Evolutionary conservation across 2,797 vertebrate genomes (phyloP), one percentile per base, ranked within the genome.

Genomic region (Esox lucius): DNA sequence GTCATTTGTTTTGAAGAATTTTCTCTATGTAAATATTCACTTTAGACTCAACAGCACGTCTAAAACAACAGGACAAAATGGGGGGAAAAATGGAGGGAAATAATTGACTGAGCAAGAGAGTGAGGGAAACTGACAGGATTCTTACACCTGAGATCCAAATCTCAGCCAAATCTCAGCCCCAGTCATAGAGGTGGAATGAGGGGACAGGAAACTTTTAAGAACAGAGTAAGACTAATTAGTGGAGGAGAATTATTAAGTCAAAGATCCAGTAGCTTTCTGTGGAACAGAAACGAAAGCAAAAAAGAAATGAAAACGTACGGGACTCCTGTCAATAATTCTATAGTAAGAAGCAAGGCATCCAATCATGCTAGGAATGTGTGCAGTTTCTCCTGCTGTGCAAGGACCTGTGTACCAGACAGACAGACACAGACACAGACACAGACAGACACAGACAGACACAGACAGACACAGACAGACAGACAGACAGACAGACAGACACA

Each of bases 11-110:
- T 46, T 51, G 13, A 28, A 26, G 19, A 35, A 17, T 28, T 42
- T 59, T 72, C 49, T 75, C 72, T 61, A 67, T 68, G 70, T 73
- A 77, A 83, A 81, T 81, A 81, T 79, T 79, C 74, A 48, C 66
- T 74, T 76, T 76, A 48, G 61, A 71, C 31, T 65, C 26, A 70
- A 35, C 49, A 67, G 70, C 72, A 65, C 72, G 75, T 77, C 12
- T 48, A 31, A 31, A 31, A 31, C 28, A 31, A 31, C 28, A 1
- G 3, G 28, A 31, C 28, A 3, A 31, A 31, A 31, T 31, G 28
- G 28, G 28, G 28, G 28, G n/a, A 31, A 12, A 68, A 11, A 39
- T 3, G 28, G 3, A 31, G 28, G 35, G 33, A 39, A 39, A 68
- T 42, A 22, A 42, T 19, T 12, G 33, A 81, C 79, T 75, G 72